Percentiles rank a stretch among this genome's conserved stretches.
These are phyloP conservation scores for Salminus brasiliensis DNA, from an alignment of 2,113 vertebrate species.

Conservation along the genomic window DNA sequence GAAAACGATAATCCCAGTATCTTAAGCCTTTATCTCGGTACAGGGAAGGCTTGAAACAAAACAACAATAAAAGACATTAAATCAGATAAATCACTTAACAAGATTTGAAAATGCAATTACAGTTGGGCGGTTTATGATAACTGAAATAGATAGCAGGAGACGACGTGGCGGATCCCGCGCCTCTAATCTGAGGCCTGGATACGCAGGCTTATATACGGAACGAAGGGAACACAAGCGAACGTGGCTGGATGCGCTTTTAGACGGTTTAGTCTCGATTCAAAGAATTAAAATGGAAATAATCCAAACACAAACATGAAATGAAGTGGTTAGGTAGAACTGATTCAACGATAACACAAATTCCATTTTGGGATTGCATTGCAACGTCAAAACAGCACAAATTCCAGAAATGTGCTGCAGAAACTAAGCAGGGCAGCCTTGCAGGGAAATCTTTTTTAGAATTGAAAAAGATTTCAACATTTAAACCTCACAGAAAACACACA, in stretches of 20 bases:
- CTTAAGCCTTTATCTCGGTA: conserved; percentile 64
- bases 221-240: not conserved
- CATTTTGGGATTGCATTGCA: not conserved
- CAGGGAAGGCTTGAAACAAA: conserved; percentile 51
- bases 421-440: not conserved
- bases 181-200: conserved; percentile 27
- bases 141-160: conserved; percentile 59
- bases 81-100: conserved; percentile 70
- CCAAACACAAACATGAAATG: not conserved
- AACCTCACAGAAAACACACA: not conserved
- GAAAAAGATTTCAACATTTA: too few relatives aligned
- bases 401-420: not conserved
- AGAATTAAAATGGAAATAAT: not conserved
- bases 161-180: conserved; percentile 40
- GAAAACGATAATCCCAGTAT: conserved; percentile 65
- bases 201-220: not conserved
- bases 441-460: too few relatives aligned
- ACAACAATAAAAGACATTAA: conserved; percentile 55
- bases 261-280: not conserved
- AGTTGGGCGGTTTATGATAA: conserved; percentile 51
- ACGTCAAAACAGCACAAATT: not conserved
- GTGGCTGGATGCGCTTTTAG: conserved; percentile 3
- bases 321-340: not conserved
- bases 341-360: not conserved
- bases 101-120: conserved; percentile 69